phyloP scores from a whole-genome alignment of 2,888 invertebrate species.

The Apamea monoglypha region DNA sequence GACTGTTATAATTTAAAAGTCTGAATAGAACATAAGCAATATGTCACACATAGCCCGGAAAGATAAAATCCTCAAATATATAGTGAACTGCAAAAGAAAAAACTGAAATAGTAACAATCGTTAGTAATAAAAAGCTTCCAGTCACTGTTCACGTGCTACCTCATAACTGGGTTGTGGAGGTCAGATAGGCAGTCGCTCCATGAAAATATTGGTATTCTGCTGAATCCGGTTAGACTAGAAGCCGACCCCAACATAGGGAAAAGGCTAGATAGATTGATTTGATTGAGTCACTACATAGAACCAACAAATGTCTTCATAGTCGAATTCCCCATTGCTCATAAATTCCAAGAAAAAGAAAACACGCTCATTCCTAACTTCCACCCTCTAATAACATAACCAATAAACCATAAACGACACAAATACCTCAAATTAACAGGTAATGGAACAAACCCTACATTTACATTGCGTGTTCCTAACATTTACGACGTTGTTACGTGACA shows the following conservation, averaged over 20 bases:
- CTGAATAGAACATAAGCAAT: neutral
- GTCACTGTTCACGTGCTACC: too few species aligned
- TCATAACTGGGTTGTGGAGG: neutral
- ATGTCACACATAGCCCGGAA: neutral
- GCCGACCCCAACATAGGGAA: neutral
- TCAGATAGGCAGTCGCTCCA: neutral
- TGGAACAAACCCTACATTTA: conserved; percentile 59
- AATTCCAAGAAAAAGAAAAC: conserved; percentile 27
- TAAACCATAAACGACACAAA: conserved; percentile 55
- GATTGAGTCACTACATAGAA: neutral
- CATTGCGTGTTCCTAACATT: conserved; percentile 72
- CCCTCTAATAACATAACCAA: conserved; percentile 46
- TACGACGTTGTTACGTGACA: conserved; percentile 78
- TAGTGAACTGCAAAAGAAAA: neutral
- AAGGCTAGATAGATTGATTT: neutral
- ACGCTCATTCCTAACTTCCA: conserved; percentile 9
- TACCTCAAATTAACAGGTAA: conserved; percentile 58
- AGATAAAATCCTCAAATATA: neutral
- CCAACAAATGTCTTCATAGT: neutral
- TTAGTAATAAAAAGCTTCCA: neutral
- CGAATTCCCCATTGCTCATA: conserved; percentile 18
- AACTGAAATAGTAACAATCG: neutral
- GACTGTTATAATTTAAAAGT: neutral
- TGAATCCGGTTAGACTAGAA: neutral
- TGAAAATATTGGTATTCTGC: neutral